Evolutionary conservation across 2,797 vertebrate species (phyloP), one percentile per base, ranked within the genome.

Genomic region (Catostomus latipinnis): DNA sequence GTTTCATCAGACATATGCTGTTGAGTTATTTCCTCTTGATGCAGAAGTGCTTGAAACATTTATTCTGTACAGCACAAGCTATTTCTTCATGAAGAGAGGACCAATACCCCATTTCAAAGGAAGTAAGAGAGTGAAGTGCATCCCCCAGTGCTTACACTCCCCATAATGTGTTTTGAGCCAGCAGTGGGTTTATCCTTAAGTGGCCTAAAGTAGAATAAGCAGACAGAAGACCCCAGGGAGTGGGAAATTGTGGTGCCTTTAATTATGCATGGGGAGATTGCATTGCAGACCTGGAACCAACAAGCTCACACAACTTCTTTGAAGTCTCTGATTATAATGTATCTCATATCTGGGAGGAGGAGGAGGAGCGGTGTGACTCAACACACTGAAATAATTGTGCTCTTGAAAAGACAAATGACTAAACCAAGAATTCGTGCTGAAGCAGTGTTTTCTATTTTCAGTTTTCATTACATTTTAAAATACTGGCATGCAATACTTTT

Each of bases 251-350:
- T 71, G 34, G 76, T 81, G 77, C 63, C 76, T 84, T 87, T 86
- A 87, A 87, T 88, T 86, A 87, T 89, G 82, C 83, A 89, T 84
- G 83, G 67, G 75, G 73, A 86, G 87, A 86, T 84, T 85, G 84
- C 81, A 84, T 67, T 74, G 73, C 81, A 81, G 71, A 80, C 71
- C 86, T 87, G 85, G 73, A 87, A 84, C 85, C 84, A 86, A 83
- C 81, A 85, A 71, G 78, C 88, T 88, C 80, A 69, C 81, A 72
- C 76, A 52, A 43, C 86, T 84, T 80, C 86, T 88, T 87, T 88
- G 86, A 88, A 87, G 87, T 87, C 86, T 74, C 76, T 85, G 84
- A 86, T 87, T 86, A 82, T 75, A 78, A 86, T 84, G 81, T 76
- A 86, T 85, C 81, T 83, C 68, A 80, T 86, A 88, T 85, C 71